These are phyloP conservation scores for Chunga burmeisteri DNA, from an alignment of 2,113 vertebrate genomes.

Conservation along the genomic window DNA sequence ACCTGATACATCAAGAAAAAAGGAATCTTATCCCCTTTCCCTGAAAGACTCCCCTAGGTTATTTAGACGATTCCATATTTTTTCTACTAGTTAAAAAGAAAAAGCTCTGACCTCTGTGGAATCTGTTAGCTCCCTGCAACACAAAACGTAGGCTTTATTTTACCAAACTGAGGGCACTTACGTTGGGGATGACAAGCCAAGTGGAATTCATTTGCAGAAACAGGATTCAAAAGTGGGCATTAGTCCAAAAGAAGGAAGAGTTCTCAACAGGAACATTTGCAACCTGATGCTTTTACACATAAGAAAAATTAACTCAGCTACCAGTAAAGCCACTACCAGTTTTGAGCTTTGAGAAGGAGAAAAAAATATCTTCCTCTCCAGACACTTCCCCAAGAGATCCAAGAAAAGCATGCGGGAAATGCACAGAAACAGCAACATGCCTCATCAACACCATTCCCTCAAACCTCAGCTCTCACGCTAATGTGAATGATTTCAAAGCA, in stretches of 20 bases:
- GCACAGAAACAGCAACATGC: background rate
- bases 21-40: background rate
- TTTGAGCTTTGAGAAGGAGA: background rate
- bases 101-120: background rate
- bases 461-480: background rate
- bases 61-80: background rate
- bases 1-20: background rate
- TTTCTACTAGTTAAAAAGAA: background rate
- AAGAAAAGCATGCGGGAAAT: background rate
- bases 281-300: background rate
- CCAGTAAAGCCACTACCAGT: background rate
- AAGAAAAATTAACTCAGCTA: constrained; percentile 4
- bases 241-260: background rate
- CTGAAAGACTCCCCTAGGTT: background rate
- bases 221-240: background rate
- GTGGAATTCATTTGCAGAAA: constrained; percentile 1
- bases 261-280: constrained; percentile 15
- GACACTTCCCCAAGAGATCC: background rate
- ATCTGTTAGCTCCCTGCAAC: background rate
- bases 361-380: background rate
- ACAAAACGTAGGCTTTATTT: constrained; percentile 22
- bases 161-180: background rate
- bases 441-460: background rate
- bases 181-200: background rate
- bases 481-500: background rate